phyloP scores from a whole-genome alignment of 2,797 vertebrate species.

The Sparus aurata region DNA sequence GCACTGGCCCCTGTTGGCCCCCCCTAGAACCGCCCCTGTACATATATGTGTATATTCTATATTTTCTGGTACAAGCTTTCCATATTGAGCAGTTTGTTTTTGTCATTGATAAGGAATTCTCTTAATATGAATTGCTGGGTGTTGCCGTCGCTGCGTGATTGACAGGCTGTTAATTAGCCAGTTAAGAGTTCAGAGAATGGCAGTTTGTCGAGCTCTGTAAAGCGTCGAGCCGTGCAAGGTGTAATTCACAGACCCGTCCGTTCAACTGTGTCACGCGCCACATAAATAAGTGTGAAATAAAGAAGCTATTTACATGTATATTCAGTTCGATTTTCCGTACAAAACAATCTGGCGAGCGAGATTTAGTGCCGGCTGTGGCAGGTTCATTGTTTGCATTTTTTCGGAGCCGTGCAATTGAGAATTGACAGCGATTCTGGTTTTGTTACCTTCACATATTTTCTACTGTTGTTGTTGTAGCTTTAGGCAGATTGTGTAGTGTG shows the following conservation, averaged over 20 bases:
- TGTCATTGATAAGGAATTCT: background rate
- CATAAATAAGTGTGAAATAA: background rate
- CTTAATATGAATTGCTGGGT: background rate
- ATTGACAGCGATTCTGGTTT: slow-evolving; percentile 12
- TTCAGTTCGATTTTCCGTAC: background rate
- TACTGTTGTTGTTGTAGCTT: slow-evolving; percentile 18
- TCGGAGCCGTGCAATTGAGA: slow-evolving; percentile 8
- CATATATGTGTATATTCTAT: background rate
- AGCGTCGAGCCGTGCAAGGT: background rate
- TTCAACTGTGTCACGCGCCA: background rate
- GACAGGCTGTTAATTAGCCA: slow-evolving; percentile 30
- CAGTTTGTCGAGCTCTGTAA: slow-evolving; percentile 3
- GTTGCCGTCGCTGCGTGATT: slow-evolving; percentile 13
- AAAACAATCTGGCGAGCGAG: slow-evolving; percentile 10
- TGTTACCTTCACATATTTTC: slow-evolving; percentile 19
- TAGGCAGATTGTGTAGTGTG: slow-evolving; percentile 35
- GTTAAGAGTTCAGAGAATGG: background rate
- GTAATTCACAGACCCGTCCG: background rate
- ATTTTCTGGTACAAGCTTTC: background rate
- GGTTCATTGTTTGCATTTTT: background rate
- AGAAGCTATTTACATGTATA: background rate
- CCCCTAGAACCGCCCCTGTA: too few species aligned
- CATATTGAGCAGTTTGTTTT: slow-evolving; percentile 4
- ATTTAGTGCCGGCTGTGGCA: background rate
- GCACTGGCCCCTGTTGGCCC: too few species aligned